Base-by-base conservation (phyloP, 1,140 invertebrate genomes). In the Subanguina moxae region DNA sequence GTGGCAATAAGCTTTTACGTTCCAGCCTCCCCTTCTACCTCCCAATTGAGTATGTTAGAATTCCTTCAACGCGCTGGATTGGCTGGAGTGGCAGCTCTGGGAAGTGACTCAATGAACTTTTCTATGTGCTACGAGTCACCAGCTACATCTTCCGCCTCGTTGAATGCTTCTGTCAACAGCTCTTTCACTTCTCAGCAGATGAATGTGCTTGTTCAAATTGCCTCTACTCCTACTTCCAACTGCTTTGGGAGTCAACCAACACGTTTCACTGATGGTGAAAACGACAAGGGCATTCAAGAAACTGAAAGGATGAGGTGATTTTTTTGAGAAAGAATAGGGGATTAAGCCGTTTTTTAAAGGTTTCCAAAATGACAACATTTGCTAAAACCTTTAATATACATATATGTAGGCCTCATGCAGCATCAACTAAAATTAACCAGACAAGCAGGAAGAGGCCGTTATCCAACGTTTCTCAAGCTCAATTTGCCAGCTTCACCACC, bases 51-150 rank as follows among this genome's bases (percentile, higher is more conserved):
- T 15, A 52, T 52, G 48, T 8, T 25, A 52, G 48, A 52, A 15
- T 52, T 52, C 17, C 48, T 52, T 19, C n/a, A 52, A 21, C 48
- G 48, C n/a, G 17, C 48, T 52, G 48, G 48, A 52, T 15, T 52
- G 23, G 3, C 23, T 19, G 48, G n/a, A 19, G n/a, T 52, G 17
- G 3, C n/a, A 21, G 48, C 48, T 52, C 3, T 15, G 17, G n/a
- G n/a, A n/a, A n/a, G n/a, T n/a, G 48, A 52, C 8, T 52, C 23
- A 3, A 1, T 52, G 48, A 19, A 52, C 8, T 25, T 52, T 8
- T 7, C 3, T 21, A 8, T 15, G 15, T 25, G 48, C 17, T 25
- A 5, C 11, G 32, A 38, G 48, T 52, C 48, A 52, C 23, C 48
- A 25, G 17, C 48, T 8, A 52, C 48, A 45, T 13, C 11, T 45